Conservation (phyloP, 2,113 vertebrate species). For the Andinoacara biseriatus region DNA sequence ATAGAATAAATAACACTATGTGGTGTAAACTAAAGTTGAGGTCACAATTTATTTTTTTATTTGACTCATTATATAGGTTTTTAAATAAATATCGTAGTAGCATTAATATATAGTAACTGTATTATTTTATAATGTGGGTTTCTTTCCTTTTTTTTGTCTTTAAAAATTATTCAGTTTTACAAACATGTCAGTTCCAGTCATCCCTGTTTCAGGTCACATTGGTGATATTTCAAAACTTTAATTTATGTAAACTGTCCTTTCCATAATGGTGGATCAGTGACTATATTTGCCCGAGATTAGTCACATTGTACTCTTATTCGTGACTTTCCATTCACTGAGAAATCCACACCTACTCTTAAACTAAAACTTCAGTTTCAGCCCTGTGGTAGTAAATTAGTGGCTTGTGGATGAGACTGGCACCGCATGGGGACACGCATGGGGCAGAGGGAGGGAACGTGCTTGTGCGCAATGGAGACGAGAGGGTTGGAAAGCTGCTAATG, state of each 20-base stretch:
- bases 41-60: background rate
- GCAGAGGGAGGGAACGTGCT: background rate
- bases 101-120: background rate
- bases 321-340: constrained; percentile 30
- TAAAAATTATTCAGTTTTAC: background rate
- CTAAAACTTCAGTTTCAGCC: constrained; percentile 34
- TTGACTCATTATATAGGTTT: background rate
- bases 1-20: too few species aligned
- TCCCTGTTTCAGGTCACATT: background rate
- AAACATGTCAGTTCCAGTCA: background rate
- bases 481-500: background rate
- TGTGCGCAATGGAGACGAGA: constrained; percentile 3
- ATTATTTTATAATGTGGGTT: background rate
- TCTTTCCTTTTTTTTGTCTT: background rate
- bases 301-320: constrained; percentile 9
- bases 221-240: background rate
- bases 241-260: constrained; percentile 35
- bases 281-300: background rate
- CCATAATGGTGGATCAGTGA: constrained; percentile 56
- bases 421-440: background rate
- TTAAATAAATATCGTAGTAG: background rate
- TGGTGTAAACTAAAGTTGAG: too few species aligned
- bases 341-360: constrained; percentile 38
- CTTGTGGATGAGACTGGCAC: constrained; percentile 48
- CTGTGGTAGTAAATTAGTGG: constrained; percentile 54